Base-by-base conservation (phyloP, 2,888 invertebrate species). In the Mythimna albipuncta region DNA sequence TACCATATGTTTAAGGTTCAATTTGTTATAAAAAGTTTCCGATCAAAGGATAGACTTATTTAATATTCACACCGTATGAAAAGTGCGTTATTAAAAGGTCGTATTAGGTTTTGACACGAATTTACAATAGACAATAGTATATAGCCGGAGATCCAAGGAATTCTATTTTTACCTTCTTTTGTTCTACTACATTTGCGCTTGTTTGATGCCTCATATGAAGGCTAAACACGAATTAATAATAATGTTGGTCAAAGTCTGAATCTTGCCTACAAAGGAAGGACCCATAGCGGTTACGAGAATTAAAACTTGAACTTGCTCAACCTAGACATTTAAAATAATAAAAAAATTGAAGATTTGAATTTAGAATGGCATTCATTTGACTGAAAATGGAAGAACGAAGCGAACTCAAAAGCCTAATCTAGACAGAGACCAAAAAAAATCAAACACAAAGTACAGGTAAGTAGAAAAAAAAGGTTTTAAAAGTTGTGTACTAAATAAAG, bases 1-100 rank as follows among this genome's bases (percentile, higher is more conserved):
- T 87, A 54, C 80, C 35, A 87, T 71, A 52, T 74, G 41, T 62
- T 77, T 92, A 93, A 93, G 90, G 93, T 89, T 87, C 82, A 90
- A 75, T 89, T 85, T 89, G 74, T 81, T 67, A 69, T 69, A 73
- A 76, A 79, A 72, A 72, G 71, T 72, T 79, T 81, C 69, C 72
- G 79, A 85, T 79, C 83, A 87, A 84, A 83, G 87, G 80, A 83
- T 81, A 64, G 76, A 87, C 85, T 87, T 79, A 89, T 90, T 95
- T 93, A 91, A 91, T 91, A 95, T 95, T 95, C 94, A 92, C 89
- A 91, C 90, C 94, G 91, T 92, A 91, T 90, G 89, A 90, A 91
- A 91, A 91, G 89, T 90, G 90, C 89, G 92, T 90, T 91, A 92
- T 91, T 93, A 92, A 92, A 93, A 94, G 93, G 93, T 91, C 92